These are phyloP conservation scores for Notospermus geniculatus DNA, from an alignment of 1,140 invertebrate genomes.

Conservation along the genomic window DNA sequence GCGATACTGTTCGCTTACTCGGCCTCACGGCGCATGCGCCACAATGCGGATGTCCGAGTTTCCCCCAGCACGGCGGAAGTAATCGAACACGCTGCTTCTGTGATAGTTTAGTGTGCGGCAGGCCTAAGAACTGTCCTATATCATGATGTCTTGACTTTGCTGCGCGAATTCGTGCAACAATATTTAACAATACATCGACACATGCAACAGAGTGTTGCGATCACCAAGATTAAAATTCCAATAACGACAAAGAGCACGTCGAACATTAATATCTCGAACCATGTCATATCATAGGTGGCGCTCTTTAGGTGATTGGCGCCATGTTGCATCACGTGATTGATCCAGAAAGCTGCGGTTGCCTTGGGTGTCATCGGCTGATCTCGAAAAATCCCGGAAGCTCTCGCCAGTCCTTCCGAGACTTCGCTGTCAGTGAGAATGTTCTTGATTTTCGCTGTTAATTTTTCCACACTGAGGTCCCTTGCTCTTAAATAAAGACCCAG, in stretches of 20 bases:
- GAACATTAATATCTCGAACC: conserved; percentile 34
- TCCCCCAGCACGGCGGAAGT: too few relatives aligned
- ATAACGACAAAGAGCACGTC: conserved; percentile 23
- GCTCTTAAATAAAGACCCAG: conserved; percentile 25
- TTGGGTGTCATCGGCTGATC: conserved; percentile 22
- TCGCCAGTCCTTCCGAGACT: conserved; percentile 26
- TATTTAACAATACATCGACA: too few relatives aligned
- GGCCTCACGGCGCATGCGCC: too few relatives aligned
- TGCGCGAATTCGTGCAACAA: too few relatives aligned
- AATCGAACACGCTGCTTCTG: too few relatives aligned
- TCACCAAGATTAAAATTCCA: too few relatives aligned
- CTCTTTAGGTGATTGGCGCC: conserved; percentile 35
- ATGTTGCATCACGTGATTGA: conserved; percentile 38
- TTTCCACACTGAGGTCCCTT: conserved; percentile 8
- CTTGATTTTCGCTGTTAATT: conserved; percentile 18
- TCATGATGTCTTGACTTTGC: too few relatives aligned
- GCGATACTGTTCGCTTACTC: too few relatives aligned
- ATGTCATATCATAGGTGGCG: conserved; percentile 25
- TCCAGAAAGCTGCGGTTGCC: conserved; percentile 30
- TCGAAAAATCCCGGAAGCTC: conserved; percentile 31
- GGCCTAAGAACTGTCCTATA: too few relatives aligned
- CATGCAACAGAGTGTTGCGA: too few relatives aligned
- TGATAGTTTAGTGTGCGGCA: too few relatives aligned
- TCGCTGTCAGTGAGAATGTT: conserved; percentile 22
- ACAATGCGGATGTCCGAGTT: too few relatives aligned